Evolutionary conservation across 2,797 vertebrate species (phyloP), one percentile per base, ranked within the genome.

Genomic region (Dermochelys coriacea): DNA sequence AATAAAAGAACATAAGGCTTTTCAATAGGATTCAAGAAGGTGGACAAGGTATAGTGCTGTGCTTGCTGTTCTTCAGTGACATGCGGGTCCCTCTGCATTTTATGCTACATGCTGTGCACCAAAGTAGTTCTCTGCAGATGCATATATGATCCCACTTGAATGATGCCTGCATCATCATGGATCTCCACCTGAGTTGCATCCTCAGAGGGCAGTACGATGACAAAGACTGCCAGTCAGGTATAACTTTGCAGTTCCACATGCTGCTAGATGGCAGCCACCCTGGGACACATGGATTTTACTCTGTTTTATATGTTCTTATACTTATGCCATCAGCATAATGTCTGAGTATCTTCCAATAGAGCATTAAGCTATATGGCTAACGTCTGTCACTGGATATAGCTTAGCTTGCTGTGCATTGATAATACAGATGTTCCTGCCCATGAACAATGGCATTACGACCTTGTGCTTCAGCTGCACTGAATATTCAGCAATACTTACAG

Each of bases 151-250:
- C 16, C 82, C 12, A 3, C 3, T 50, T 68, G 57, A 95, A 37
- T 41, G 54, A 18, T 45, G 25, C 52, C 52, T 90, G 16, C 15
- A 64, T 21, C 18, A 37, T 68, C 34, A 68, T n/a, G 61, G n/a
- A 16, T 68, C 34, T 68, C 61, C n/a, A 8, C 3, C 4, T 91
- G 51, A 8, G 7, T 34, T 47, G 5, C 10, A 45, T 55, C 55
- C 6, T 89, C 31, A 25, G 82, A 12, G n/a, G 34, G 5, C 5
- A 45, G 3, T 71, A 19, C 14, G 25, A 45, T 50, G 59, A 19
- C 7, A 49, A 57, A 82, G 34, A 27, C 0, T 29, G 8, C 2
- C 6, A 7, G 25, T 1, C 15, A 21, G 45, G 7, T 1, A 29
- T 7, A 25, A 47, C 23, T 75, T 75, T 75, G 3, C 11, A 86